Evolutionary conservation across 2,113 vertebrate species (phyloP).

Genomic region (Malurus melanocephalus): DNA sequence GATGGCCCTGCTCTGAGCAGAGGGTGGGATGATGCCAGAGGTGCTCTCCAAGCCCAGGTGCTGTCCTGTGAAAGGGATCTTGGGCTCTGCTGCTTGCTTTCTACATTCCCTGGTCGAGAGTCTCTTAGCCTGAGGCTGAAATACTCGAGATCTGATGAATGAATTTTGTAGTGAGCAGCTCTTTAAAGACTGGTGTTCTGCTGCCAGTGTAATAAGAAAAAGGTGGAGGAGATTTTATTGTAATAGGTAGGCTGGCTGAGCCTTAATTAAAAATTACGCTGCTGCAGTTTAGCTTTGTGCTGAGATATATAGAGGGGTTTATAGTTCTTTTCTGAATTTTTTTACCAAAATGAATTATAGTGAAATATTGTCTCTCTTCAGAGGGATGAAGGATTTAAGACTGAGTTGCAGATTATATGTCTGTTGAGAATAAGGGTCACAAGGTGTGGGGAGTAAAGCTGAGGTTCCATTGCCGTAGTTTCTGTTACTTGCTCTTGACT

Average conservation of each 20-base stretch:
- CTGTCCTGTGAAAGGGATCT: neutral
- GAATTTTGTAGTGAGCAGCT: neutral
- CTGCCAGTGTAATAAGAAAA: neutral
- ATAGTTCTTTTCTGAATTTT: neutral
- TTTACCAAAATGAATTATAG: neutral
- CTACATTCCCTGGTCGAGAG: neutral
- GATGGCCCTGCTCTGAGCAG: neutral
- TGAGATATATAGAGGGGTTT: neutral
- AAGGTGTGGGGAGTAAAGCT: neutral
- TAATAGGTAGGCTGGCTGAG: neutral
- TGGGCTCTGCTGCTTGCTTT: neutral
- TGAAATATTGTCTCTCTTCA: neutral
- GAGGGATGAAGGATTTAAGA: neutral
- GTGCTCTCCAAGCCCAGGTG: neutral
- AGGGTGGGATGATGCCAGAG: neutral
- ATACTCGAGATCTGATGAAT: neutral
- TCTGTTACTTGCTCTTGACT: slow-evolving; percentile 25
- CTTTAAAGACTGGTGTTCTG: neutral
- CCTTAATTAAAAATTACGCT: neutral
- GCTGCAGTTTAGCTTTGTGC: neutral
- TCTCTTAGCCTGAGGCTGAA: neutral
- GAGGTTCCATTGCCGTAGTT: slow-evolving; percentile 2
- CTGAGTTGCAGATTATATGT: neutral
- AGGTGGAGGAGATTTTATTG: neutral
- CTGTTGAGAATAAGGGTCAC: neutral